A percentile compares a stretch with the other conserved stretches of the same genome.
These are phyloP conservation scores for Microtus richardsoni DNA, from an alignment of 2,113 vertebrate genomes.

Conservation along the genomic window DNA sequence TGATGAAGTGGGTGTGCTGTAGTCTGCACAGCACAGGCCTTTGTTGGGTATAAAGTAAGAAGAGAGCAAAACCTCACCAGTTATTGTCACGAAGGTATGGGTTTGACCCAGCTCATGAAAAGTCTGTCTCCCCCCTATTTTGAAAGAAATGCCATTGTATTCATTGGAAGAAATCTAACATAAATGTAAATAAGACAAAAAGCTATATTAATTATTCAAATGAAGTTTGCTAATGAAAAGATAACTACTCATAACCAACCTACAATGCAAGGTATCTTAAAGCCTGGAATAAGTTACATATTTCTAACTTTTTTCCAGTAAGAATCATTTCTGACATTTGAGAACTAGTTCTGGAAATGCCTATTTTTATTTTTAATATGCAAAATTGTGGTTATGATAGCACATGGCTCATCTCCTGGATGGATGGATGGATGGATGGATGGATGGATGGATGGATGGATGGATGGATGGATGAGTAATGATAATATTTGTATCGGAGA, in stretches of 20 bases:
- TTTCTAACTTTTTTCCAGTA: slow-evolving; percentile 35
- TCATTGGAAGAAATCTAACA: slow-evolving; percentile 20
- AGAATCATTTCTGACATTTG: slow-evolving; percentile 31
- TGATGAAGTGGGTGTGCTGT: not conserved
- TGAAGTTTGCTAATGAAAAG: slow-evolving; percentile 53
- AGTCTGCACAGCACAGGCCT: not conserved
- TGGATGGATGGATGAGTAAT: not conserved
- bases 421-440: not conserved
- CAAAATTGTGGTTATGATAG: not conserved
- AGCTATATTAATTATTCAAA: slow-evolving; percentile 55
- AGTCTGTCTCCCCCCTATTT: slow-evolving; percentile 25
- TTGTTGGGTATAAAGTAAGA: slow-evolving; percentile 39
- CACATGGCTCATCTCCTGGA: not conserved
- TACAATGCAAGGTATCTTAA: slow-evolving; percentile 37
- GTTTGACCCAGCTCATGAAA: slow-evolving; percentile 32
- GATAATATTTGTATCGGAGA: not conserved
- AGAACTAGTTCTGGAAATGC: not conserved
- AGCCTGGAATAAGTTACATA: not conserved
- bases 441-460: not conserved
- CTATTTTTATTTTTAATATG: slow-evolving; percentile 3
- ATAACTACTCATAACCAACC: slow-evolving; percentile 2
- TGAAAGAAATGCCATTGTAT: slow-evolving; percentile 53
- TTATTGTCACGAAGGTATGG: not conserved
- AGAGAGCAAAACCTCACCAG: slow-evolving; percentile 13
- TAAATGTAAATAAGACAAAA: slow-evolving; percentile 25